Percentiles rank a stretch among this genome's conserved stretches.
These are phyloP conservation scores for Zoanthus sociatus DNA, from an alignment of 92 coral and sea anemone species.

Conservation along the genomic window DNA sequence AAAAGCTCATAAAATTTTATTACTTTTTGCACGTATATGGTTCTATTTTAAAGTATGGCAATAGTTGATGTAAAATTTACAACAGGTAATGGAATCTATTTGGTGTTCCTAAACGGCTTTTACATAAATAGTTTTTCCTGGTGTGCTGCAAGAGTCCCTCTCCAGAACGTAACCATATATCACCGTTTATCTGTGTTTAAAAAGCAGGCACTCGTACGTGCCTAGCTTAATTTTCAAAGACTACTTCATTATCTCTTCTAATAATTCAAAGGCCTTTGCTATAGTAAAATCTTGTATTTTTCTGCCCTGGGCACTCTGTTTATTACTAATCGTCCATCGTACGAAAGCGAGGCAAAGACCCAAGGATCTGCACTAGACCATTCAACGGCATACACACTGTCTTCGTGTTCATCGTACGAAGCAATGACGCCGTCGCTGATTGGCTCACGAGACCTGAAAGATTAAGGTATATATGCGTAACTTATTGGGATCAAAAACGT, in stretches of 20 bases:
- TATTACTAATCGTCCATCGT: constrained; percentile 97
- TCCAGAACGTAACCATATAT: too few relatives aligned
- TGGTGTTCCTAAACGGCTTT: too few relatives aligned
- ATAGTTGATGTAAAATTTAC: too few relatives aligned
- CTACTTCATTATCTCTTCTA: background rate
- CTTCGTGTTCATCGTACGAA: constrained; percentile 98
- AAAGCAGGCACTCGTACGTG: background rate
- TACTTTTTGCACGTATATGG: too few relatives aligned
- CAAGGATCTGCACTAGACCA: constrained; percentile 99
- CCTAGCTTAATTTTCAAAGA: background rate
- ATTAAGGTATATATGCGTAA: background rate
- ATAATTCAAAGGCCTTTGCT: background rate
- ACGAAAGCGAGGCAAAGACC: constrained; percentile 98
- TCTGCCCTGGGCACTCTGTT: constrained; percentile 98
- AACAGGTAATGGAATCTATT: too few relatives aligned
- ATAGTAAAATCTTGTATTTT: constrained; percentile 92
- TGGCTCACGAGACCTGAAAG: constrained; percentile 86
- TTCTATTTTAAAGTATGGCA: too few relatives aligned
- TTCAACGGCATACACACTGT: constrained; percentile 99
- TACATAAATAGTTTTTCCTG: too few relatives aligned
- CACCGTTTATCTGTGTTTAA: background rate
- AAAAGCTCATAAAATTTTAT: too few relatives aligned
- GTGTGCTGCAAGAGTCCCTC: too few relatives aligned
- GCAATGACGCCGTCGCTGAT: constrained; percentile 94
- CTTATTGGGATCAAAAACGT: too few relatives aligned